phyloP scores from a whole-genome alignment of 2,113 vertebrate genomes.

The Pungitius pungitius region DNA sequence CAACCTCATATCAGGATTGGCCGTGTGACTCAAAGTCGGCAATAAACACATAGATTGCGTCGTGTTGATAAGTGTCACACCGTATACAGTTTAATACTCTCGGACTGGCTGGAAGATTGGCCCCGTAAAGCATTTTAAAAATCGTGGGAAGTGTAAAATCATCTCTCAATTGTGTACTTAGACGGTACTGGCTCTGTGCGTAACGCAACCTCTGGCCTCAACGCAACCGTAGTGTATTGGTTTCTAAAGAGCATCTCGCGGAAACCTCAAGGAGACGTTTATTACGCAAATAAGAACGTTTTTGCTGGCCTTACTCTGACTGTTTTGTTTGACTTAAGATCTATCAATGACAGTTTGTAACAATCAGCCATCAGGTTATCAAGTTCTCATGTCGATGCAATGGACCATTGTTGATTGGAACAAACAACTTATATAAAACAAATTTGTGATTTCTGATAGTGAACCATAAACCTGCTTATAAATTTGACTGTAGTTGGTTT shows the following conservation, averaged over 20 bases:
- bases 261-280: constrained; percentile 40
- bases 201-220: constrained; percentile 23
- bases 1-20: constrained; percentile 41
- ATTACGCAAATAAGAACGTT: constrained; percentile 11
- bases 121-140: constrained; percentile 52
- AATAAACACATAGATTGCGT: constrained; percentile 52
- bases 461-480: constrained; percentile 32
- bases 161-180: constrained; percentile 46
- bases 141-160: constrained; percentile 48
- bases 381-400: constrained; percentile 41
- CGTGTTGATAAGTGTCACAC: constrained; percentile 44
- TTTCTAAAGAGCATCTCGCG: constrained; percentile 21
- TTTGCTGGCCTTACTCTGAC: background rate
- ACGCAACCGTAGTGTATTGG: constrained; percentile 26
- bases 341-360: background rate
- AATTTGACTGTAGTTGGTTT: constrained; percentile 36
- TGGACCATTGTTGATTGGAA: constrained; percentile 40
- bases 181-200: constrained; percentile 19
- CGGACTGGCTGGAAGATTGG: constrained; percentile 45
- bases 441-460: constrained; percentile 31
- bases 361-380: constrained; percentile 48
- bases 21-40: constrained; percentile 44
- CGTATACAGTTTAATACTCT: constrained; percentile 41
- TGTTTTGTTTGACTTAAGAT: constrained; percentile 7
- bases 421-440: constrained; percentile 10